phyloP scores from a whole-genome alignment of 1,140 invertebrate genomes.

The Drosophila obscura region DNA sequence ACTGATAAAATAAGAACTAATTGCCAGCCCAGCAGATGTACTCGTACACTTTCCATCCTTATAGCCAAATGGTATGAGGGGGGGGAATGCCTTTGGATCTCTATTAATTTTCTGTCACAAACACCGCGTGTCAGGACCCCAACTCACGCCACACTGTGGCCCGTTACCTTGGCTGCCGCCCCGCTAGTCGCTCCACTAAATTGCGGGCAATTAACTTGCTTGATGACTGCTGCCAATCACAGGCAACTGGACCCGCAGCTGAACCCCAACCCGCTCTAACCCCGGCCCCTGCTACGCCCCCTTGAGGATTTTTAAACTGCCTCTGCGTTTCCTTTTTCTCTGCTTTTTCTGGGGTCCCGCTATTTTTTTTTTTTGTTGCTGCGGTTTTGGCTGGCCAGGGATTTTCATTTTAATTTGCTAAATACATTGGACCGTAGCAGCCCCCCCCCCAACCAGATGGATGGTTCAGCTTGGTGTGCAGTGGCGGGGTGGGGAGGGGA shows the following conservation, averaged over 20 bases:
- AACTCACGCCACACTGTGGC: constrained; percentile 6
- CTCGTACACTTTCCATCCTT: too few species aligned
- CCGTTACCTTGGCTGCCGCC: constrained; percentile 1
- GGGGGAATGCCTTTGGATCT: constrained; percentile 14
- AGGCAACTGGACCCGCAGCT: constrained; percentile 49
- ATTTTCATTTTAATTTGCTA: constrained; percentile 77
- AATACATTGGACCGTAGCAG: constrained; percentile 43
- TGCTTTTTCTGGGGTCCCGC: neutral
- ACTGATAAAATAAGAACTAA: too few species aligned
- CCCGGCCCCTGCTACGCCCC: neutral
- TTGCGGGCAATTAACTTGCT: constrained; percentile 79
- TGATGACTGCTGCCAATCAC: constrained; percentile 80
- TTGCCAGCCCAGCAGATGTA: too few species aligned
- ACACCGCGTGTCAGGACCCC: constrained; percentile 35
- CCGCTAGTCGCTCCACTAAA: constrained; percentile 53
- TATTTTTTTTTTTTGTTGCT: constrained; percentile 23
- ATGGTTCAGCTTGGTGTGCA: constrained; percentile 17
- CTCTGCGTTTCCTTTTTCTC: constrained; percentile 5
- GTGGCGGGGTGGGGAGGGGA: too few species aligned
- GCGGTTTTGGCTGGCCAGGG: constrained; percentile 44
- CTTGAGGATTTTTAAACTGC: constrained; percentile 49
- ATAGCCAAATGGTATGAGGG: neutral
- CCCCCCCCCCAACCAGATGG: neutral
- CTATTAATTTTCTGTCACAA: constrained; percentile 42
- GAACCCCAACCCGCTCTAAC: too few species aligned